A percentile compares a stretch with the other conserved stretches of the same genome.
Evolutionary conservation across 23 tunicate genomes (phyloP).

Genomic region (Oikopleura dioica): DNA sequence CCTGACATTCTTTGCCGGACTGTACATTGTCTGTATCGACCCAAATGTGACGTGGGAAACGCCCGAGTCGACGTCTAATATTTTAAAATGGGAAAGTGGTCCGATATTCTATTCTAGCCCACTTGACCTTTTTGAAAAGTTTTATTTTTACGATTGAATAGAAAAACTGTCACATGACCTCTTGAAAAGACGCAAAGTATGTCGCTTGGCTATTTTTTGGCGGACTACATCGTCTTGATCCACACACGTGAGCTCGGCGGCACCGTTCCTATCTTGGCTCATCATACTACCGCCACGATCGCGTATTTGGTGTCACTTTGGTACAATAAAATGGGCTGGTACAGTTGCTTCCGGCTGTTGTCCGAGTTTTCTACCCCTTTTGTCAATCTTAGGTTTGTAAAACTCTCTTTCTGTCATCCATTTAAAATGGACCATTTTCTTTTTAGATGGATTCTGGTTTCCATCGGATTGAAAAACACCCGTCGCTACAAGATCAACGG

Average conservation of each 20-base stretch:
- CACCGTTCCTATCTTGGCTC: neutral
- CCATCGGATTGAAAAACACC: slow-evolving; percentile 8
- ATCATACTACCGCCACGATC: neutral
- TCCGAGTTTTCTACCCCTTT: slow-evolving; percentile 6
- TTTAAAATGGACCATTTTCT: neutral
- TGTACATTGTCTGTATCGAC: neutral
- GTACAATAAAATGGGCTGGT: slow-evolving; percentile 8
- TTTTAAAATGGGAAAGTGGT: too few relatives aligned
- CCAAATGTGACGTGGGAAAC: too few relatives aligned
- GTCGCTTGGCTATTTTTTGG: slow-evolving; percentile 7
- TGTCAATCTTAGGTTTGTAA: slow-evolving; percentile 3
- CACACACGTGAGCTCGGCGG: slow-evolving; percentile 10
- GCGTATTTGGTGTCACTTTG: too few relatives aligned
- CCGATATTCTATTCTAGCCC: too few relatives aligned
- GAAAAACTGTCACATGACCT: too few relatives aligned
- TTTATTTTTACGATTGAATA: too few relatives aligned
- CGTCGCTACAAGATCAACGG: neutral
- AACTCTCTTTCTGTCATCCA: neutral
- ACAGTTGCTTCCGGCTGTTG: neutral
- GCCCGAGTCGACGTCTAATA: too few relatives aligned
- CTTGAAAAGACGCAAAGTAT: neutral
- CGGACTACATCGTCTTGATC: neutral
- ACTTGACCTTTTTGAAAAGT: too few relatives aligned
- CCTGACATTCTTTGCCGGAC: neutral
- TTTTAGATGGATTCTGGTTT: neutral